Base-by-base conservation (phyloP, 2,113 vertebrate species). In the Mesitornis unicolor region DNA sequence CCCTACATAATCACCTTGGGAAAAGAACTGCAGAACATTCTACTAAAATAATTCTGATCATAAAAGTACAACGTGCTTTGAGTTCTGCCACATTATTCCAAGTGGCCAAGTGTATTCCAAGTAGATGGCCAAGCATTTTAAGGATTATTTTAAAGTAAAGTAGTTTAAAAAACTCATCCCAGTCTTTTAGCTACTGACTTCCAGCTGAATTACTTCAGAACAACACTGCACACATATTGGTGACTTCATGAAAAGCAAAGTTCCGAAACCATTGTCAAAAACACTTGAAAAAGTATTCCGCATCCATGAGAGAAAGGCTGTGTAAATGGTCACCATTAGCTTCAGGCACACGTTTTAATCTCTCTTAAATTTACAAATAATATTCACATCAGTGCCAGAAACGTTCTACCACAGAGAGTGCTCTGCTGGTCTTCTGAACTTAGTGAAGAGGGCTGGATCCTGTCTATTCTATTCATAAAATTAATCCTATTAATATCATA, bases 281-380 rank as follows among this genome's bases (percentile, higher is more conserved):
- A 40, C 15, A 73, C 8, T 24, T 71, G 4, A 64, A 48, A 54
- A 60, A 2, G 2, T 64, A 68, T 9, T 73, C 40, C 9, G 31
- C 36, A 33, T 7, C 25, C n/a, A n/a, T 22, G 21, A 77, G 87
- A 45, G 42, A 70, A 75, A 5, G 17, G 5, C 22, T 64, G 22
- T 1, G 1, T 33, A 50, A 85, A 24, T 24, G 2, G 28, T 26
- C 43, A 67, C 4, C 15, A 0, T 28, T 21, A 42, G 13, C 54
- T 85, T 75, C 31, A 38, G 3, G 7, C 14, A 54, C 6, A 1
- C n/a, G 57, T 85, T 84, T 82, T 64, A 24, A 68, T 4, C 6
- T 53, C 36, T 50, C 10, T 45, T 21, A 63, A 28, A 36, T 40
- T 79, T 63, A 45, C 7, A 35, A 22, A n/a, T 35, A 29, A 76